phyloP scores from a whole-genome alignment of 2,888 invertebrate species.

The Rambutsinella grinnellia region DNA sequence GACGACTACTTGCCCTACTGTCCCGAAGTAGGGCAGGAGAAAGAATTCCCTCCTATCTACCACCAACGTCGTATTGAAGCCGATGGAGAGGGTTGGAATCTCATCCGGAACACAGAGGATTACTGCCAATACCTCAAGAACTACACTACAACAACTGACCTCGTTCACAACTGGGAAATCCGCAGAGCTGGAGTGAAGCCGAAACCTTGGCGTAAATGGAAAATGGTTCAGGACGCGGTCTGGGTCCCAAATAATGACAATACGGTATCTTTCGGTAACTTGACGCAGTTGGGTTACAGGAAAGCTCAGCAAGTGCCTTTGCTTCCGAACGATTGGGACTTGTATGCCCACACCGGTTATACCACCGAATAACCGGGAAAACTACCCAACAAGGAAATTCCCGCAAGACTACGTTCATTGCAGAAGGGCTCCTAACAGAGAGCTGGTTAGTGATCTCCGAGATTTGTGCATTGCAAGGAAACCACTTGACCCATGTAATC shows the following conservation, averaged over 20 bases:
- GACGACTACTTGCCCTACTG: conserved; percentile 46
- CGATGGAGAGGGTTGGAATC: conserved; percentile 54
- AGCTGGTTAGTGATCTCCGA: conserved; percentile 20
- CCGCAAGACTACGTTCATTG: conserved; percentile 55
- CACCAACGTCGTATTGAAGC: conserved; percentile 11
- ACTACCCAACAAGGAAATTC: conserved; percentile 27
- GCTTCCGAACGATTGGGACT: conserved; percentile 63
- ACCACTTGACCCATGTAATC: conserved; percentile 36
- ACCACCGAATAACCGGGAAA: conserved; percentile 44
- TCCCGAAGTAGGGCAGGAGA: not conserved
- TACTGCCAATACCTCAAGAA: conserved; percentile 60
- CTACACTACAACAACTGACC: conserved; percentile 63
- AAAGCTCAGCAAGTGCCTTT: conserved; percentile 57
- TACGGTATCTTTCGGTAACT: conserved; percentile 57
- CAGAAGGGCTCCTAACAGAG: conserved; percentile 47
- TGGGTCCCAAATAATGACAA: conserved; percentile 60
- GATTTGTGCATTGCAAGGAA: conserved; percentile 32
- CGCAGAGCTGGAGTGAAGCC: conserved; percentile 55
- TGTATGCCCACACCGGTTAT: conserved; percentile 52
- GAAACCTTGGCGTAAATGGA: conserved; percentile 54
- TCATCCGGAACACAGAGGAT: conserved; percentile 53
- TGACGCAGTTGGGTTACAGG: conserved; percentile 59
- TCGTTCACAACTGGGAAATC: conserved; percentile 64
- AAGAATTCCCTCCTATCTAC: conserved; percentile 35
- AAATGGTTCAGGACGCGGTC: conserved; percentile 35